Base-by-base conservation (phyloP, 2,888 invertebrate species). In the Acanthosoma haemorrhoidale region DNA sequence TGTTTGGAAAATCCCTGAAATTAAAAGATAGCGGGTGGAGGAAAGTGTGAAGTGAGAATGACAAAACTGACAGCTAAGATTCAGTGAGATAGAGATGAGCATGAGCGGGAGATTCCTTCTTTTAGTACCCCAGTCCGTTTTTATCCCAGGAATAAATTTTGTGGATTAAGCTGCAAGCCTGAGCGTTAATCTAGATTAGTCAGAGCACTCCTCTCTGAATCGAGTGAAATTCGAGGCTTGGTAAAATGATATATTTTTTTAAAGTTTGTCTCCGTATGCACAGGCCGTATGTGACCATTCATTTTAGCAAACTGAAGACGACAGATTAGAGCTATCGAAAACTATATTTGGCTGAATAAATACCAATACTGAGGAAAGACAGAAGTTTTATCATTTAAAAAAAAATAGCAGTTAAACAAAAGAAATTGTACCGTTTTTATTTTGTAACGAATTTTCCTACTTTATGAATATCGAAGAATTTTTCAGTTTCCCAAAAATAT, bases 131-230 rank as follows among this genome's bases (percentile, higher is more conserved):
- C 21, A 21, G 25, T 51, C 25, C 6, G 51, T 51, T 51, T n/a
- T 51, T 8, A 51, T 51, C 51, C 51, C 25, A 25, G 11, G 29
- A 51, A 51, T 51, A 51, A 51, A 51, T 51, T 21, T 51, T n/a
- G 25, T 2, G 51, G 13, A 21, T 51, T 51, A 51, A 51, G 25
- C 51, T 29, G 6, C 51, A 25, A 51, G 51, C n/a, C 13, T n/a
- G 51, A 4, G 51, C 51, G 51, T 51, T 51, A 51, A 51, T 51
- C 51, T 51, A 51, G 51, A 51, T 51, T 51, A 51, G 51, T n/a
- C 29, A 51, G 25, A 25, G 25, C 6, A 25, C n/a, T 8, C 5
- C 51, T 25, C n/a, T 21, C 13, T n/a, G n/a, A 4, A 13, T 21
- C 25, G 25, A 25, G 29, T 11, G 51, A 51, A 51, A 51, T 25